A percentile compares a stretch with the other conserved stretches of the same genome.
phyloP scores from a whole-genome alignment of 2,888 invertebrate species.

The Lithosia quadra region DNA sequence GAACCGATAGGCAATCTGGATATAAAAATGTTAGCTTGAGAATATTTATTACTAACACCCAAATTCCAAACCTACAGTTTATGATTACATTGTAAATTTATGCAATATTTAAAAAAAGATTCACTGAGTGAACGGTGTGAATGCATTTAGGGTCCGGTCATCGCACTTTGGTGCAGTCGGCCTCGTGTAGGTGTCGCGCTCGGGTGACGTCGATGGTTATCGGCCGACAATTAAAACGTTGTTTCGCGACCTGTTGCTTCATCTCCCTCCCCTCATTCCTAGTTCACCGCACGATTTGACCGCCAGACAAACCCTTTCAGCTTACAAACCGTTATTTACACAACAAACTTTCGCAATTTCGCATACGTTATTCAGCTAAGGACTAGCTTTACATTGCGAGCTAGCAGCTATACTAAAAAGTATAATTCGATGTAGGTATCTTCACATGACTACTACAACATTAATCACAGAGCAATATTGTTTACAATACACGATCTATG shows the following conservation, averaged over 20 bases:
- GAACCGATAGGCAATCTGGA: constrained; percentile 17
- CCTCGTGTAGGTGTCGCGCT: constrained; percentile 76
- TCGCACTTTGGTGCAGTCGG: constrained; percentile 69
- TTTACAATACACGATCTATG: constrained; percentile 78
- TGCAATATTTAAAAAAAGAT: constrained; percentile 52
- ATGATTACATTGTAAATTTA: constrained; percentile 48
- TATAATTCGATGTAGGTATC: constrained; percentile 21
- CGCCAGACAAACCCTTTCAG: constrained; percentile 57
- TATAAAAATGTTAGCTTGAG: constrained; percentile 34
- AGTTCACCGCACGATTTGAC: constrained; percentile 61
- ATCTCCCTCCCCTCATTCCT: constrained; percentile 60
- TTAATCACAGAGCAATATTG: constrained; percentile 60
- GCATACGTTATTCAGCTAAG: constrained; percentile 35
- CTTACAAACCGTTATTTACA: constrained; percentile 35
- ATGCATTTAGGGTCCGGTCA: constrained; percentile 80
- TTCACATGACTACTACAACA: constrained; percentile 40
- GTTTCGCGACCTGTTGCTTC: constrained; percentile 86
- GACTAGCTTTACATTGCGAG: constrained; percentile 2
- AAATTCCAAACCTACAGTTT: constrained; percentile 27
- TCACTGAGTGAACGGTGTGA: constrained; percentile 58
- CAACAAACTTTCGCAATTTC: constrained; percentile 56
- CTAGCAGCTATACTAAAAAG: neutral
- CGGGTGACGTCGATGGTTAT: constrained; percentile 82
- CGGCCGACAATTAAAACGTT: constrained; percentile 83
- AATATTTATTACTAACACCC: constrained; percentile 38